Base-by-base conservation (phyloP, 2,797 vertebrate species). In the Epinephelus awoara region DNA sequence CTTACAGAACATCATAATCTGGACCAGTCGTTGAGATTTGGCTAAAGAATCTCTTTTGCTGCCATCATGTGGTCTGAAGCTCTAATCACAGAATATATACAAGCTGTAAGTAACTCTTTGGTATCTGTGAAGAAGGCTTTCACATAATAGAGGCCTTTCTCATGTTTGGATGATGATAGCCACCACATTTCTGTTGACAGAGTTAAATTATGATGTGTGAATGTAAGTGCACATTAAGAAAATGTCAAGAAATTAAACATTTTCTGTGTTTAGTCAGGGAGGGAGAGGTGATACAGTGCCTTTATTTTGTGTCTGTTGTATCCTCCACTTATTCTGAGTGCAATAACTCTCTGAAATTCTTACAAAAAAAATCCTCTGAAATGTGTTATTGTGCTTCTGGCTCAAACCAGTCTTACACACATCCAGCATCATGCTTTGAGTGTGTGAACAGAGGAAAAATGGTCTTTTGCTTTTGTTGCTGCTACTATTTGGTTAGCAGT, bases 401-500 rank as follows among this genome's bases (percentile, higher is more conserved):
- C 86, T 83, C 29, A 19, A 70, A 80, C 75, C 80, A 73, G 79
- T 75, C 84, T 78, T 80, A 75, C 79, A 84, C 87, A 62, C 76
- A 88, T 79, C 84, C 81, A 86, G 61, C 82, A 75, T 84, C 79
- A 87, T 75, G 85, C 88, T 79, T 83, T 91, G 82, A 88, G 87
- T 86, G 83, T 86, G 85, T 88, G 88, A 92, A 89, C 80, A 86
- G 89, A 89, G 82, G 84, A 88, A 89, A 92, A 92, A 90, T 63
- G 79, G 84, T 87, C 81, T 89, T 88, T 86, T 85, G 86, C 79
- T 83, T 90, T 87, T 80, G 83, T 86, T 83, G 86, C 87, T 77
- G 82, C 83, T 63, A 76, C 78, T 92, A 79, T 94, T 93, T 93
- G 88, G 74, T 93, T 90, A 80, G 84, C 89, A 88, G 89, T 90